Evolutionary conservation across 2,797 vertebrate genomes (phyloP), one percentile per base, ranked within the genome.

Genomic region (Varecia variegata): DNA sequence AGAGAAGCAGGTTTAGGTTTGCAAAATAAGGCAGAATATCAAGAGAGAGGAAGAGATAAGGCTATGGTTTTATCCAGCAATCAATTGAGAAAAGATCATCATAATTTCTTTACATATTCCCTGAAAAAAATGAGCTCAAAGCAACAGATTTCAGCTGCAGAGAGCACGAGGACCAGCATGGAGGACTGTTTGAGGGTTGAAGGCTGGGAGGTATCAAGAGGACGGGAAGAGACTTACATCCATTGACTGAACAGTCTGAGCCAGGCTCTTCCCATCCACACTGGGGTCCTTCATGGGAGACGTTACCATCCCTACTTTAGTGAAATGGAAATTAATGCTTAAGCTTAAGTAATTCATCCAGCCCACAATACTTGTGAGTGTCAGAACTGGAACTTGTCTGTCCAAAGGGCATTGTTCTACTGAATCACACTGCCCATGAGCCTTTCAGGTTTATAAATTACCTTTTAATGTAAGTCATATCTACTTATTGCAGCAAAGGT

Each of bases 391-490:
- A n/a, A 85, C 15, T 76, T 50, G 10, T n/a, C 38, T 71, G 9
- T 81, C 40, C 45, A 67, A 84, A 91, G 45, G 23, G 20, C 47
- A n/a, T 38, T 43, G 21, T 45, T 93, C 68, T 89, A 65, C 14
- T 62, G 43, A 81, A 43, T 40, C 38, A 40, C 35, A 38, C 5
- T 58, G 35, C 25, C 7, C 14, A 82, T 40, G 56, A 87, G 25
- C 4, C 47, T 74, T 74, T 95, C 17, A 58, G 74, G 50, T 74
- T 96, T 73, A 77, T 76, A 83, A 85, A 77, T 83, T 60, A 32
- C 17, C 7, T 89, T 88, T 77, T 23, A 71, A 82, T 67, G 50
- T 68, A 91, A 93, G 76, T 85, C 67, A 79, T 56, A 81, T 40
- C 77, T 71, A 17, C 25, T 45, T 71, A 56, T 43, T 81, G 9